Evolutionary conservation across 1,140 invertebrate genomes (phyloP).

Genomic region (Pogonomyrmex californicus): DNA sequence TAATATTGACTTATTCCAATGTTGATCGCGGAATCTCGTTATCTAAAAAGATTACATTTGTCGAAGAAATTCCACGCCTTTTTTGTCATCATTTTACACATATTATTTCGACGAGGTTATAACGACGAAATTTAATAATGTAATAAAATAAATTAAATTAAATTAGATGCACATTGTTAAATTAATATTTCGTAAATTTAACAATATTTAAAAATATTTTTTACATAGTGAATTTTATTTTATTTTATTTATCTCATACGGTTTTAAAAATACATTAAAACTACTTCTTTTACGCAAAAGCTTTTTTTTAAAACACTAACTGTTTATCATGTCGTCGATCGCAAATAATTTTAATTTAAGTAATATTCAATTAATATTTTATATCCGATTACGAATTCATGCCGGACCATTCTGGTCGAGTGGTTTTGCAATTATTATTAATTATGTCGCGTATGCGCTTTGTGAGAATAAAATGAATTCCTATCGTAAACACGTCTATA

Average conservation of each 20-base stretch:
- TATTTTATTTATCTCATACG: no score
- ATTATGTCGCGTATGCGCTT: conserved; percentile 61
- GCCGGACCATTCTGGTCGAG: background rate
- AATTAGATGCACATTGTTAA: background rate
- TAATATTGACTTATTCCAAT: background rate
- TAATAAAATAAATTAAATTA: background rate
- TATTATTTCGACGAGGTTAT: conserved; percentile 10
- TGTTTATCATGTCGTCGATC: background rate
- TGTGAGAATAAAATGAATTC: conserved; percentile 67
- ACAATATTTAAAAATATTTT: background rate
- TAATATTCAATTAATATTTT: conserved; percentile 61
- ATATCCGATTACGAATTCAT: conserved; percentile 36
- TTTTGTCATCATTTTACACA: background rate
- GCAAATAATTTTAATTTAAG: conserved; percentile 1
- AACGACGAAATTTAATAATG: background rate
- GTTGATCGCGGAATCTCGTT: background rate
- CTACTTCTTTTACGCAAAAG: no score
- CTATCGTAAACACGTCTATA: conserved; percentile 67
- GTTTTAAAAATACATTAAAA: no score
- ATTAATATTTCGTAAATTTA: background rate
- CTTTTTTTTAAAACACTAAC: no score
- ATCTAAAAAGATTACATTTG: background rate
- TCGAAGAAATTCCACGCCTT: background rate
- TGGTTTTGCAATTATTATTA: conserved; percentile 70
- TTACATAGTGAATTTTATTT: background rate